Conservation (phyloP, 2,113 vertebrate species). For the Atractosteus spatula region DNA sequence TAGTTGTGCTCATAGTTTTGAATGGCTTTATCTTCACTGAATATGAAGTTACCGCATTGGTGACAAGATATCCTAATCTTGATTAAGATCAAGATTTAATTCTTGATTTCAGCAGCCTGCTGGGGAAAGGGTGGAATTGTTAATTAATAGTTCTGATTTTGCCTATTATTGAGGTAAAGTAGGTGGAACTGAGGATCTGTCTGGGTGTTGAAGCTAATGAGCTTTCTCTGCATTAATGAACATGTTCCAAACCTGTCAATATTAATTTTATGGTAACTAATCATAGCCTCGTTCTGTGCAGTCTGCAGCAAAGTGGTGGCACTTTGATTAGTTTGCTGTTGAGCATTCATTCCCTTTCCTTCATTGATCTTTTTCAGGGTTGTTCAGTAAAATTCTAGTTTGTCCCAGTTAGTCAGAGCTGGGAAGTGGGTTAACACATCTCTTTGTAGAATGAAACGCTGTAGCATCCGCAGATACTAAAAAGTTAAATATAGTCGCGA, state of each 20-base stretch:
- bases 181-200: neutral
- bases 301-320: neutral
- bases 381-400: neutral
- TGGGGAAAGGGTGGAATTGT: neutral
- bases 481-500: constrained; percentile 4
- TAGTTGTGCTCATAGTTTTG: too few relatives aligned
- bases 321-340: constrained; percentile 6
- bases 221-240: constrained; percentile 2
- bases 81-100: neutral
- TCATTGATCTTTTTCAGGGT: neutral
- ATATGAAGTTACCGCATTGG: too few relatives aligned
- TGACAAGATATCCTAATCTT: neutral
- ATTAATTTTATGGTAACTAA: constrained; percentile 10
- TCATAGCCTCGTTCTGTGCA: constrained; percentile 1
- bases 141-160: constrained; percentile 11
- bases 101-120: neutral
- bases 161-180: constrained; percentile 9
- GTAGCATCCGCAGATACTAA: constrained; percentile 6
- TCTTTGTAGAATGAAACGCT: neutral
- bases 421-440: constrained; percentile 13
- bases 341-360: neutral
- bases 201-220: constrained; percentile 8
- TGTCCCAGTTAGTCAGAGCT: constrained; percentile 14
- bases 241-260: constrained; percentile 6
- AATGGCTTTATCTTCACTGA: too few relatives aligned